Conservation (phyloP, 2,888 invertebrate genomes). For the Crocallis elinguaria region DNA sequence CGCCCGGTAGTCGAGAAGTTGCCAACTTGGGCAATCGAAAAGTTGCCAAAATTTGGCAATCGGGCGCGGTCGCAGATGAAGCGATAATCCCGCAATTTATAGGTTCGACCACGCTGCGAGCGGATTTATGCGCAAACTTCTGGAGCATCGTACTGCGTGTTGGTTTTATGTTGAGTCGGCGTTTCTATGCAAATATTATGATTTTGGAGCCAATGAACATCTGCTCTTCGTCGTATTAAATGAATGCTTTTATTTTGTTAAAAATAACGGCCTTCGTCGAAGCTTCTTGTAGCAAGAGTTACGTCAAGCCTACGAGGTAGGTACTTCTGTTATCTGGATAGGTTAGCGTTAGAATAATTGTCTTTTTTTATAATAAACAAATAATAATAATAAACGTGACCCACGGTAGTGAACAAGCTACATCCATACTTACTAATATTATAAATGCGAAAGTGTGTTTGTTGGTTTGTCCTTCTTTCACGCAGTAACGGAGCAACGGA, state of each 20-base stretch:
- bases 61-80: conserved; percentile 22
- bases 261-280: too few species aligned
- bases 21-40: conserved; percentile 5
- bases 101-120: conserved; percentile 4
- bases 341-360: too few species aligned
- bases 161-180: conserved; percentile 5
- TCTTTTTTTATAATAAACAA: too few species aligned
- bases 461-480: too few species aligned
- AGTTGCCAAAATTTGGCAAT: conserved; percentile 9
- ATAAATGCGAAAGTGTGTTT: too few species aligned
- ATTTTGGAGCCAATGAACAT: neutral
- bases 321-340: too few species aligned
- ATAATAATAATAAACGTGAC: too few species aligned
- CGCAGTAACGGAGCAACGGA: too few species aligned
- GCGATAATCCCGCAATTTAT: conserved; percentile 26
- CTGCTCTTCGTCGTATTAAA: neutral
- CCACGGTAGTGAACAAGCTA: too few species aligned
- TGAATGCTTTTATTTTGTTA: neutral
- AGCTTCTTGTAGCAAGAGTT: too few species aligned
- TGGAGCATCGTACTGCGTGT: neutral
- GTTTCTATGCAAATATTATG: conserved; percentile 5
- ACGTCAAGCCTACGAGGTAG: too few species aligned
- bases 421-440: too few species aligned
- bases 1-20: conserved; percentile 5
- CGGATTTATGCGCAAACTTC: conserved; percentile 17